These are phyloP conservation scores for Parauchenoglanis ngamensis DNA, from an alignment of 2,797 vertebrate species.

Conservation along the genomic window DNA sequence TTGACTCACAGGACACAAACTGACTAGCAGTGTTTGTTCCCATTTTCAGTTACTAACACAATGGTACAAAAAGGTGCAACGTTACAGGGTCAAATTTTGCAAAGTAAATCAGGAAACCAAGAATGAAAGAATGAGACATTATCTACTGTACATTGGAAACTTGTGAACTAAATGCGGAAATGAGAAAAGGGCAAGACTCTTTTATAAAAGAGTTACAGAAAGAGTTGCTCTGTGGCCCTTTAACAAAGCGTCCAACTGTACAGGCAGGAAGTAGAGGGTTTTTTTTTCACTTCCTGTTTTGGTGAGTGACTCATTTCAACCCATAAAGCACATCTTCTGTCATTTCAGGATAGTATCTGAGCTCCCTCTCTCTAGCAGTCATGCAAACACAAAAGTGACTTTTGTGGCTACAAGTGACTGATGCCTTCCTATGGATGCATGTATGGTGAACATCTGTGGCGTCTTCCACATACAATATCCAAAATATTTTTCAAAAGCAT, in stretches of 20 bases:
- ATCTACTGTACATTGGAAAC: background rate
- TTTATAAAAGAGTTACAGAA: constrained; percentile 26
- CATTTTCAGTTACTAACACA: background rate
- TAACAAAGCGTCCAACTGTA: constrained; percentile 40
- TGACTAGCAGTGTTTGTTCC: background rate
- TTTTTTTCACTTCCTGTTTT: constrained; percentile 54
- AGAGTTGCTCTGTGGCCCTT: constrained; percentile 24
- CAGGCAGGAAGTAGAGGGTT: constrained; percentile 43
- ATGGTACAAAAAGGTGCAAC: background rate
- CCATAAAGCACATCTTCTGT: constrained; percentile 40
- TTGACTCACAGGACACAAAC: background rate
- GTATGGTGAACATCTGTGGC: constrained; percentile 6
- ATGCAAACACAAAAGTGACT: constrained; percentile 16
- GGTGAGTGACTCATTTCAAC: constrained; percentile 49
- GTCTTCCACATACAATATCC: background rate
- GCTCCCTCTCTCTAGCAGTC: constrained; percentile 14
- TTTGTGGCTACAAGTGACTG: background rate
- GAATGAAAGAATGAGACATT: background rate
- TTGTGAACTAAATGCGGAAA: background rate
- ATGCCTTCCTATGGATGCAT: background rate
- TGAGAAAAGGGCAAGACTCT: background rate
- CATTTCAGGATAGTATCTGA: constrained; percentile 21
- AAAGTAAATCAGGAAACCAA: background rate
- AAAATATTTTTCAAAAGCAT: constrained; percentile 7
- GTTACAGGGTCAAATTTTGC: background rate